These are phyloP conservation scores for Tetragnatha versicolor DNA, from an alignment of 1,140 invertebrate species.

Conservation along the genomic window DNA sequence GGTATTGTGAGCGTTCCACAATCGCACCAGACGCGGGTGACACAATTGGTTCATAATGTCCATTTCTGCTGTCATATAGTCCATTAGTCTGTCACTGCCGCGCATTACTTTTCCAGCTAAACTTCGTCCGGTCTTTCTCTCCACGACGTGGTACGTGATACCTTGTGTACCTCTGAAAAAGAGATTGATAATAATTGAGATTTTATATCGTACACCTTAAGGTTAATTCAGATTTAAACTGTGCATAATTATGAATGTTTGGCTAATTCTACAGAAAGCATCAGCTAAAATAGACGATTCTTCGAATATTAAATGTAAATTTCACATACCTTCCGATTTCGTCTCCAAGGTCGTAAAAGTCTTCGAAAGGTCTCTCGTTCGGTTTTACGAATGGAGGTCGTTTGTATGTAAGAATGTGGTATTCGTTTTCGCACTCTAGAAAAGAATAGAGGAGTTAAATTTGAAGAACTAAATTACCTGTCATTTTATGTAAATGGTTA, in stretches of 20 bases:
- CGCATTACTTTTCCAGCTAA: constrained; percentile 94
- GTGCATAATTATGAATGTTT: too few relatives aligned
- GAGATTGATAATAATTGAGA: too few relatives aligned
- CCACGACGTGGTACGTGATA: constrained; percentile 85
- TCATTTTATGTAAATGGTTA: too few relatives aligned
- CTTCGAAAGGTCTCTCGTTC: constrained; percentile 74
- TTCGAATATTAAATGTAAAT: too few relatives aligned
- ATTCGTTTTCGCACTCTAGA: constrained; percentile 68
- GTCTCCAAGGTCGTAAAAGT: constrained; percentile 90
- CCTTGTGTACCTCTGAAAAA: constrained; percentile 82
- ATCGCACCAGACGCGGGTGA: constrained; percentile 79
- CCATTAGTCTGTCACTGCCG: constrained; percentile 73
- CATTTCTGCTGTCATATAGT: constrained; percentile 89
- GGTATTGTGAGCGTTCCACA: constrained; percentile 89
- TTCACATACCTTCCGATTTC: constrained; percentile 76
- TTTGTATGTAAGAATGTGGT: constrained; percentile 51
- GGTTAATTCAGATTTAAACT: too few relatives aligned
- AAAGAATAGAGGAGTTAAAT: not conserved
- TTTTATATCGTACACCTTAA: too few relatives aligned
- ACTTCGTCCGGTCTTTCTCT: constrained; percentile 78
- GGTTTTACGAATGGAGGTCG: constrained; percentile 58
- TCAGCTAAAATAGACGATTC: too few relatives aligned
- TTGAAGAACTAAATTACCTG: too few relatives aligned
- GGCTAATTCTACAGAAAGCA: too few relatives aligned
- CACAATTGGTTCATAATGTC: constrained; percentile 84